Conservation (phyloP, 2,888 invertebrate genomes). For the Danaus chrysippus region DNA sequence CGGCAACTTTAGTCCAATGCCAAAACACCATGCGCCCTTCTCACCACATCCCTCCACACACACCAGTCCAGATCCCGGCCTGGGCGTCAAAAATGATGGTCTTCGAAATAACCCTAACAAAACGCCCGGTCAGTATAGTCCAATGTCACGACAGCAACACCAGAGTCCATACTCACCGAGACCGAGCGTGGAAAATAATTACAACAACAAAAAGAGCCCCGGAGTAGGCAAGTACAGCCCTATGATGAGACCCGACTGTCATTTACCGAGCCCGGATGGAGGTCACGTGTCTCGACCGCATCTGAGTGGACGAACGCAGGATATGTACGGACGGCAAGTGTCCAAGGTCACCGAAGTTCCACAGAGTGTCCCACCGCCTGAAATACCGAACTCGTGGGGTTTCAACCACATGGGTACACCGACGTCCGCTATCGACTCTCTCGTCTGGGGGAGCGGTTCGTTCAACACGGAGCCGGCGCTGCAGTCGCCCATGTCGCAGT, state of each 20-base stretch:
- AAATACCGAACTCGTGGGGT: slow-evolving; percentile 57
- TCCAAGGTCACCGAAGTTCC: slow-evolving; percentile 54
- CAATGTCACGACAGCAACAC: slow-evolving; percentile 69
- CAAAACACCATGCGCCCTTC: slow-evolving; percentile 69
- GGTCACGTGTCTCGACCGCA: slow-evolving; percentile 46
- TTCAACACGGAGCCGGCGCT: slow-evolving; percentile 41
- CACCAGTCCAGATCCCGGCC: slow-evolving; percentile 65
- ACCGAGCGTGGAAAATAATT: slow-evolving; percentile 60
- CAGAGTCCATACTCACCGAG: slow-evolving; percentile 70
- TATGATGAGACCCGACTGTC: slow-evolving; percentile 65
- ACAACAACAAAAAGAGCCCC: slow-evolving; percentile 64
- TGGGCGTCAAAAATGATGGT: slow-evolving; percentile 56
- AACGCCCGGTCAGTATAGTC: slow-evolving; percentile 69
- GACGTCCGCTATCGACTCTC: slow-evolving; percentile 53
- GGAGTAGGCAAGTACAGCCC: slow-evolving; percentile 68
- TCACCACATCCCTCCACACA: slow-evolving; percentile 71
- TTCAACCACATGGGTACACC: slow-evolving; percentile 50
- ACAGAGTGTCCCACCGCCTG: slow-evolving; percentile 48
- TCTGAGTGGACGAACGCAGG: slow-evolving; percentile 46
- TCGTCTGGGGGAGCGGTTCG: slow-evolving; percentile 59
- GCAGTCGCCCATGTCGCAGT: slow-evolving; percentile 19
- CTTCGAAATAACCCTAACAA: slow-evolving; percentile 55
- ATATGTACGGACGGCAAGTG: slow-evolving; percentile 52
- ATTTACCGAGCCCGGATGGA: slow-evolving; percentile 62
- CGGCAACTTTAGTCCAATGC: slow-evolving; percentile 71